Evolutionary conservation across 2,797 vertebrate species (phyloP).

Genomic region (Clangula hyemalis): DNA sequence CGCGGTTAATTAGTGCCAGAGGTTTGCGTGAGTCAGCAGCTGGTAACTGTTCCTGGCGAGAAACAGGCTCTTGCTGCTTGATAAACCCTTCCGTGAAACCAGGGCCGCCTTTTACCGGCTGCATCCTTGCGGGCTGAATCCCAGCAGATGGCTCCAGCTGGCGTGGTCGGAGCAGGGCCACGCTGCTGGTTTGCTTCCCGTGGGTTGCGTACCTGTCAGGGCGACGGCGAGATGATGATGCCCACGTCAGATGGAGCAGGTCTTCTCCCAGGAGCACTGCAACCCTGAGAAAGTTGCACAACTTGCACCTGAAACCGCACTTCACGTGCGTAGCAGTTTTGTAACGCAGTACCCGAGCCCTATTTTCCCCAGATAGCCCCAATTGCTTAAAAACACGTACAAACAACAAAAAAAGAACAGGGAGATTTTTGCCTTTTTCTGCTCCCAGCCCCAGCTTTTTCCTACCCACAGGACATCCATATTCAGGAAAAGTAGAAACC

Average conservation of each 20-base stretch:
- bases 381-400: neutral
- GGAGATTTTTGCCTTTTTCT: neutral
- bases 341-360: neutral
- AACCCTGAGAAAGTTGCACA: neutral
- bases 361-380: neutral
- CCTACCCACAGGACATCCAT: neutral
- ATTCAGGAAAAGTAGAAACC: neutral
- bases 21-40: neutral
- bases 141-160: rapidly evolving
- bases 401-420: neutral
- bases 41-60: neutral
- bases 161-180: neutral
- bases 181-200: rapidly evolving
- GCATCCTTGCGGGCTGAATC: rapidly evolving
- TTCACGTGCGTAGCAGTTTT: neutral
- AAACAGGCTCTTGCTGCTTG: neutral
- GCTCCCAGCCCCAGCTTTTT: neutral
- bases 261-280: neutral
- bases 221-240: rapidly evolving
- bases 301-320: neutral
- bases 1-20: constrained; percentile 58
- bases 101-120: rapidly evolving
- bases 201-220: rapidly evolving
- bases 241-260: neutral
- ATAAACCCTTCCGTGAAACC: rapidly evolving